Conservation (phyloP, 2,113 vertebrate genomes). For the Calyptomena viridis region DNA sequence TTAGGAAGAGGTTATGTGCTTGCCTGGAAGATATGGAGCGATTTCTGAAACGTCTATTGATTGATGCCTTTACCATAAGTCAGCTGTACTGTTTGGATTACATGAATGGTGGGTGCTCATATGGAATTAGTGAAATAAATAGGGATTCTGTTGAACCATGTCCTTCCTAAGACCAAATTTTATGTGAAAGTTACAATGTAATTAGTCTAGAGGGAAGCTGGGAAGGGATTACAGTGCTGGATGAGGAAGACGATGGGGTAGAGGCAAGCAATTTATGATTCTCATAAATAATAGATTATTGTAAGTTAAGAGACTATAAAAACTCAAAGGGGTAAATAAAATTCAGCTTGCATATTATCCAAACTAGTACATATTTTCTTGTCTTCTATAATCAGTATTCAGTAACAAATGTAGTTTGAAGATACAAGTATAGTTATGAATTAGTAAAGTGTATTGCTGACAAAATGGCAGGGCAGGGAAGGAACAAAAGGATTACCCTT, state of each 20-base stretch:
- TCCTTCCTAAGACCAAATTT: background rate
- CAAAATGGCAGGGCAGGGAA: background rate
- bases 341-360: background rate
- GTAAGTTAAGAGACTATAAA: background rate
- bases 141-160: background rate
- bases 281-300: background rate
- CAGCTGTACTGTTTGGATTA: background rate
- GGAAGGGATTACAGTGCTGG: background rate
- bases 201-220: background rate
- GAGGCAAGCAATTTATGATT: background rate
- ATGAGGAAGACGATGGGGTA: background rate
- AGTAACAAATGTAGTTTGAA: background rate
- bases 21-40: background rate
- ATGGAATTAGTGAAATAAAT: background rate
- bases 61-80: background rate
- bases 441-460: background rate
- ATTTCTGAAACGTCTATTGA: background rate
- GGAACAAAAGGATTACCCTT: background rate
- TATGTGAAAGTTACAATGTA: background rate
- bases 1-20: background rate
- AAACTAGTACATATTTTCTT: background rate
- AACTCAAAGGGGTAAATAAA: background rate
- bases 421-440: background rate
- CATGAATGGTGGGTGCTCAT: background rate
- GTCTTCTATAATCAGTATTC: background rate